Conservation (phyloP, 1,140 invertebrate species). For the Ylistrum balloti region DNA sequence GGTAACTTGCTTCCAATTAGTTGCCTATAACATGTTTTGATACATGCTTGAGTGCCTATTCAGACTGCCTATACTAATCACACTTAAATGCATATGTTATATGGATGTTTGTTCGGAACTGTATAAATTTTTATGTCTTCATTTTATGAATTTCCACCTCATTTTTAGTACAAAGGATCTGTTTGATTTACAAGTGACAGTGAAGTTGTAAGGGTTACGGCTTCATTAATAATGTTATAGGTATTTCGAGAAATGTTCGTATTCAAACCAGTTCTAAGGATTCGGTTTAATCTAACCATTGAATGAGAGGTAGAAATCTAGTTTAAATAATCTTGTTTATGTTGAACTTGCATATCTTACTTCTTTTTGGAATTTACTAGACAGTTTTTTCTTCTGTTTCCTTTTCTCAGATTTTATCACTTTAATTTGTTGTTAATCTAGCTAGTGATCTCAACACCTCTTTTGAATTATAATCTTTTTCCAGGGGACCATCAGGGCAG, state of each 20-base stretch:
- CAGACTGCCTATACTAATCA: not conserved
- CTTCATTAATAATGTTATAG: not conserved
- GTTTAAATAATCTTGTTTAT: not conserved
- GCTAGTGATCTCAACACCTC: not conserved
- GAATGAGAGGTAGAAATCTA: not conserved
- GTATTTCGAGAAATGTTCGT: not conserved
- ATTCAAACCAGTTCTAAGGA: not conserved
- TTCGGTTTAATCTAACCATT: not conserved
- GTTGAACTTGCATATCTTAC: not conserved
- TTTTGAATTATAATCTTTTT: not conserved
- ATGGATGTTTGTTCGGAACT: not conserved
- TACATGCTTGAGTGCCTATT: not conserved
- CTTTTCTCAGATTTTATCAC: not conserved
- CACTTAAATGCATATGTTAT: not conserved
- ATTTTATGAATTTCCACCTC: not conserved
- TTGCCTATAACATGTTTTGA: not conserved
- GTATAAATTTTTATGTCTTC: not conserved
- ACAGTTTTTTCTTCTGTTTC: not conserved
- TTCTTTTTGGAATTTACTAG: not conserved
- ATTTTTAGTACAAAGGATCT: not conserved
- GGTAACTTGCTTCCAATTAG: not conserved
- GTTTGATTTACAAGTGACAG: not conserved
- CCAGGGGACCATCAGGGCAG: not conserved
- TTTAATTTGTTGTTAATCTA: slow-evolving; percentile 30
- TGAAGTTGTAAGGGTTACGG: not conserved